A percentile compares a stretch with the other conserved stretches of the same genome.
phyloP scores from a whole-genome alignment of 2,888 invertebrate species.

The Frankliniella intonsa region DNA sequence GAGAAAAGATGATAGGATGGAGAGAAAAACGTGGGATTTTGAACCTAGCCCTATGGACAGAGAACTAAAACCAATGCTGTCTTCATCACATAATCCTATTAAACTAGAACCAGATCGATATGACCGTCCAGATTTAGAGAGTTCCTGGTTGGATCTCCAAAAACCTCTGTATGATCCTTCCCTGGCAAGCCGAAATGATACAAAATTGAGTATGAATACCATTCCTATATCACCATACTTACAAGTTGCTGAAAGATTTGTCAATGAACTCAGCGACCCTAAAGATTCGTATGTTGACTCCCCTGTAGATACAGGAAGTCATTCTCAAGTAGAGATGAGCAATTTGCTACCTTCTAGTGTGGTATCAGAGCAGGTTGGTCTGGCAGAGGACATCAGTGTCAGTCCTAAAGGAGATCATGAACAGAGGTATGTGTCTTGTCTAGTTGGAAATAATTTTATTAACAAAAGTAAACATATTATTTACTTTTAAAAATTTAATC shows the following conservation, averaged over 20 bases:
- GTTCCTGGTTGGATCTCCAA: not conserved
- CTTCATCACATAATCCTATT: not conserved
- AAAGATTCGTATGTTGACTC: slow-evolving; percentile 9
- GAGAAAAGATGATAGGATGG: not conserved
- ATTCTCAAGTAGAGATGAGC: not conserved
- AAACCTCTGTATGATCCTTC: not conserved
- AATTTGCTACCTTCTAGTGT: slow-evolving; percentile 10
- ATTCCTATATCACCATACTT: slow-evolving; percentile 5
- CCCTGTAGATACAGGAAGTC: not conserved
- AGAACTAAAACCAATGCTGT: not conserved
- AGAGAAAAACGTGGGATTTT: not conserved
- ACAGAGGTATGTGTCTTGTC: not conserved
- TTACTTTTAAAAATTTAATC: not conserved
- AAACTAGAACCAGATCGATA: slow-evolving; percentile 8
- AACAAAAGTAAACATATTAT: not conserved
- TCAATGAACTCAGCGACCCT: not conserved
- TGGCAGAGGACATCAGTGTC: slow-evolving; percentile 13
- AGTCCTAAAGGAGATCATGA: not conserved
- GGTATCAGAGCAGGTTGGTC: not conserved
- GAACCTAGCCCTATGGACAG: not conserved
- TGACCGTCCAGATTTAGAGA: not conserved
- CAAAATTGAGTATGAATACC: slow-evolving; percentile 3
- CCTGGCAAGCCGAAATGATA: not conserved
- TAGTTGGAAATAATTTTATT: too few relatives aligned
- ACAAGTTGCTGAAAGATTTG: slow-evolving; percentile 17